Evolutionary conservation across 2,888 invertebrate genomes (phyloP).

Genomic region (Tetragnatha montana): DNA sequence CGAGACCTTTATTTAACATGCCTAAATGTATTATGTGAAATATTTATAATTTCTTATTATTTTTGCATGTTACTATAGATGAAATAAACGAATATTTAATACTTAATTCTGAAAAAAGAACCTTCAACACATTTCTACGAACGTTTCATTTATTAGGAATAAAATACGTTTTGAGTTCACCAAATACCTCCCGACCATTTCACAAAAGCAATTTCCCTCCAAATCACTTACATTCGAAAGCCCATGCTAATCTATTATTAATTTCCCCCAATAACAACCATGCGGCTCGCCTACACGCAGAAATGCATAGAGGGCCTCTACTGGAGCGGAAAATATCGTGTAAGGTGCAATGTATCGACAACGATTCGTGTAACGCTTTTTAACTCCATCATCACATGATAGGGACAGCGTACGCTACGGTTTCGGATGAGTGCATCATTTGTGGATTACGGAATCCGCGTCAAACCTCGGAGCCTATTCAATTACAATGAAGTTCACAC

Average conservation of each 20-base stretch:
- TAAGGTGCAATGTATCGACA: constrained; percentile 2
- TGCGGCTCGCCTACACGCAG: not conserved
- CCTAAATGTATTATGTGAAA: not conserved
- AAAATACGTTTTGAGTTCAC: not conserved
- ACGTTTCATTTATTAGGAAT: too few relatives aligned
- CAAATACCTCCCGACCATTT: not conserved
- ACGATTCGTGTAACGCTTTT: constrained; percentile 16
- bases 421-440: constrained; percentile 30
- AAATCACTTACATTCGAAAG: not conserved
- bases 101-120: not conserved
- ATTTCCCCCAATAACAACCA: not conserved
- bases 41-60: not conserved
- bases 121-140: not conserved
- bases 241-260: not conserved
- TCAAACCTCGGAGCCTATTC: constrained; percentile 29
- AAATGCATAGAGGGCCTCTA: not conserved
- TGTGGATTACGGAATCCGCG: constrained; percentile 33
- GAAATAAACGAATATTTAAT: not conserved
- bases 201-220: not conserved
- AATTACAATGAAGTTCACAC: constrained; percentile 41
- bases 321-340: constrained; percentile 10
- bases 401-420: not conserved
- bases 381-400: constrained; percentile 4
- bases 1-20: not conserved
- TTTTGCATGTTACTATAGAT: not conserved